A percentile compares a stretch with the other conserved stretches of the same genome.
Evolutionary conservation across 1,140 invertebrate species (phyloP).

Genomic region (Brachionus koreanus): DNA sequence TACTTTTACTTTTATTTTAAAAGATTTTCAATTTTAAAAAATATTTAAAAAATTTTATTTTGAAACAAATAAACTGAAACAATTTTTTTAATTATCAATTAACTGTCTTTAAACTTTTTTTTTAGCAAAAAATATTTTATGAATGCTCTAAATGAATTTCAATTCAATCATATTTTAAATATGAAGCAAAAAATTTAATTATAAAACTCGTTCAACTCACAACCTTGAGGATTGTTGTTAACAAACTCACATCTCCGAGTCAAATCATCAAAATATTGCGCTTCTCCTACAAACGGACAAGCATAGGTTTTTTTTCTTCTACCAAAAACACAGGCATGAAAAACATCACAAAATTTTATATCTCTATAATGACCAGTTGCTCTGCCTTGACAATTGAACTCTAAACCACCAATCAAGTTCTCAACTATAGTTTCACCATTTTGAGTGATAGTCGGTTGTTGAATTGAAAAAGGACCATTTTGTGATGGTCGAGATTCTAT

Average conservation of each 20-base stretch:
- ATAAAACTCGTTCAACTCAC: neutral
- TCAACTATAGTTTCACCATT: constrained; percentile 20
- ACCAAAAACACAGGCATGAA: constrained; percentile 39
- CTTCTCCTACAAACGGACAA: constrained; percentile 10
- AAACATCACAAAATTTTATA: constrained; percentile 28
- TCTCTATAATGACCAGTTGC: constrained; percentile 13
- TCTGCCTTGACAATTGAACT: constrained; percentile 5
- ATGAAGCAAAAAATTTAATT: neutral
- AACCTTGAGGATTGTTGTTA: neutral
- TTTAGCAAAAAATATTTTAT: too few species aligned
- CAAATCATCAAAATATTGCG: constrained; percentile 27
- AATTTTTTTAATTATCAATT: too few species aligned
- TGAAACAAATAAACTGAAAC: too few species aligned
- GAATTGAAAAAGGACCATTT: neutral
- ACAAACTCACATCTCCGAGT: neutral
- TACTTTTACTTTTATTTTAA: too few species aligned
- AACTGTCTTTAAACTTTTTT: too few species aligned
- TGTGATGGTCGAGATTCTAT: neutral
- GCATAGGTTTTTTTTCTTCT: neutral
- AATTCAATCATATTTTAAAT: neutral
- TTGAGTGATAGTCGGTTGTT: constrained; percentile 4
- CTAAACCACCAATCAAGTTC: neutral
- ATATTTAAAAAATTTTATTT: too few species aligned
- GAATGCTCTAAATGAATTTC: neutral
- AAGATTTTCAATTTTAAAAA: too few species aligned